Evolutionary conservation across 2,888 invertebrate species (phyloP), one percentile per base, ranked within the genome.

Genomic region (Pogonocherus hispidulus): DNA sequence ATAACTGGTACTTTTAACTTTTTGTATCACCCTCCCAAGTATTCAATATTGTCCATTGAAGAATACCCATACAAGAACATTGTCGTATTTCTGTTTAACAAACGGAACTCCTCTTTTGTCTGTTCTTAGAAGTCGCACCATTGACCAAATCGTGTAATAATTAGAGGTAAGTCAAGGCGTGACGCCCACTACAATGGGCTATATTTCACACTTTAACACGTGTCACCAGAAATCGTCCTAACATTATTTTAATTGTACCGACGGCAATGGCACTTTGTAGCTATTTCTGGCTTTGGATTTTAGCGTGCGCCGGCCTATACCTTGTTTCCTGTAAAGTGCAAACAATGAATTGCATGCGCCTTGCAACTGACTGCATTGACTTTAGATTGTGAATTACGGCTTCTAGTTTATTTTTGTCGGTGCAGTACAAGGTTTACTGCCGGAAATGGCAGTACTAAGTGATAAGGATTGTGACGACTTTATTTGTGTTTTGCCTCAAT

Each of bases 191-290:
- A 78, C 74, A 79, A 78, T 76, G 66, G 73, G 71, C 72, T 72
- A 75, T 74, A 76, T 77, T 78, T 76, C 75, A 73, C 72, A 72
- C 72, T 72, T 66, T 73, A 74, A 74, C 71, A 68, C 65, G 64
- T 74, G 73, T 76, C 74, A 73, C 73, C 75, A 73, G 74, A 74
- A 69, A n/a, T n/a, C 67, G 9, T 76, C 72, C 73, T 72, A 75
- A 79, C 76, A 77, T 74, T 73, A 69, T 76, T 80, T 76, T 74
- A 75, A 77, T 77, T 77, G 78, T 79, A 63, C 67, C 62, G 67
- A 67, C 70, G 23, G 56, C 20, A 19, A 6, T 35, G 35, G 35
- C 18, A 32, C 44, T n/a, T 59, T 57, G 46, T 44, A 54, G 41
- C 47, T 64, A 57, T 54, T 54, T 62, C 70, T 69, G 69, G 69